A percentile compares a stretch with the other conserved stretches of the same genome.
Evolutionary conservation across 64 coral and sea anemone genomes (phyloP).

Genomic region (Dendronephthya gigantea): DNA sequence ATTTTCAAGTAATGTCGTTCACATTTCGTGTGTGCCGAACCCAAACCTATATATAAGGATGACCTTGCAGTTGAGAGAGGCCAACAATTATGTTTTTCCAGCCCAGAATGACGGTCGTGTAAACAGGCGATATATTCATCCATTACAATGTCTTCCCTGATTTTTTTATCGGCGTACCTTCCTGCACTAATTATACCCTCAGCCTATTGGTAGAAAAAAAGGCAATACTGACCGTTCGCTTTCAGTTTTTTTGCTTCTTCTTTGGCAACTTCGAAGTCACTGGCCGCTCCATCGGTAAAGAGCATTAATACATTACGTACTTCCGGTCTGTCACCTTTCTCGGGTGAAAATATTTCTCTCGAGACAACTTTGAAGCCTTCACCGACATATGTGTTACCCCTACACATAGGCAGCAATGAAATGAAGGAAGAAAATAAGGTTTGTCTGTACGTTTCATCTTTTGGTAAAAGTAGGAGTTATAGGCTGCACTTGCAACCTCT

Average conservation of each 20-base stretch:
- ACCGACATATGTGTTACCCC: conserved; percentile 8
- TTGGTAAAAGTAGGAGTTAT: neutral
- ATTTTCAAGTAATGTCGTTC: too few relatives aligned
- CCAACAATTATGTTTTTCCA: too few relatives aligned
- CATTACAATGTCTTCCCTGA: too few relatives aligned
- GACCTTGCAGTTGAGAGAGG: too few relatives aligned
- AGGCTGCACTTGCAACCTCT: too few relatives aligned
- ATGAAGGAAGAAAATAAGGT: neutral
- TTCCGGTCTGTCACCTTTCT: neutral
- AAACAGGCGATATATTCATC: too few relatives aligned
- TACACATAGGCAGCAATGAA: neutral
- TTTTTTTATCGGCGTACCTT: too few relatives aligned
- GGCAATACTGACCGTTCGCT: neutral
- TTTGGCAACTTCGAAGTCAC: neutral
- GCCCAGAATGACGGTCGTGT: too few relatives aligned
- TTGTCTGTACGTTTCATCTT: neutral
- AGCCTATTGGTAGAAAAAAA: neutral
- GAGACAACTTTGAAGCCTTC: neutral
- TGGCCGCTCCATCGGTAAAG: neutral
- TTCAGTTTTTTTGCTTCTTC: conserved; percentile 3
- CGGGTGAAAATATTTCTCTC: neutral
- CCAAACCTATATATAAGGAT: too few relatives aligned
- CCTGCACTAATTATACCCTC: too few relatives aligned
- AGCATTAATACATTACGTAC: neutral
- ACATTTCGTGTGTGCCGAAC: too few relatives aligned